Evolutionary conservation across 2,113 vertebrate species (phyloP), one percentile per base, ranked within the genome.

Genomic region (Heloderma charlesbogerti): DNA sequence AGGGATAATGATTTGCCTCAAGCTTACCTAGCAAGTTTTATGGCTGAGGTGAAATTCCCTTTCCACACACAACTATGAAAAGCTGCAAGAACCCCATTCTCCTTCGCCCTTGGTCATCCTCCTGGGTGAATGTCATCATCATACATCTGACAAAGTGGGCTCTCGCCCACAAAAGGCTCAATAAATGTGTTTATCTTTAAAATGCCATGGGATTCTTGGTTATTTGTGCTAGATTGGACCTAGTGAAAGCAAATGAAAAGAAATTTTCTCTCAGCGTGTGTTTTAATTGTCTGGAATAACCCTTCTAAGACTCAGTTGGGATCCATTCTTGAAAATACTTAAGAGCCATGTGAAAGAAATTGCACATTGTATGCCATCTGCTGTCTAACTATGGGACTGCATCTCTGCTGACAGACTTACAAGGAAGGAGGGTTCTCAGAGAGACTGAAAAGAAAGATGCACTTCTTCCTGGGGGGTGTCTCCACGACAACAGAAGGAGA

Each of bases 281-380:
- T 34, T 1, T 60, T 5, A 60, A 60, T 77, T 72, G 6, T 3
- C 22, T 29, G n/a, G 34, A 71, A 86, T 22, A 48, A 51, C 25
- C 37, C 6, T 60, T 87, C 34, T n/a, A n/a, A 67, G 48, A 54
- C 22, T 43, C 18, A 15, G 4, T 40, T 40, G 4, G 9, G 3
- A 63, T 66, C 71, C 29, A 20, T 78, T 48, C 25, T 40, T 54
- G 31, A 75, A 63, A 85, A 67, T 75, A 3, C 57, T 48, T 16
- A 43, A 34, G 5, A 85, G 16, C 74, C 66, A 0, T 18, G 8
- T 1, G 72, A 20, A n/a, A 48, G 0, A 18, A 77, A 0, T 8
- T 3, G 74, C 91, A 92, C 57, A 45, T 66, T 29, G 85, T 40
- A 89, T 91, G 79, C 96, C 96, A 94, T 43, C 96, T 97, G 94